Conservation (phyloP, 2,797 vertebrate genomes). For the Chiloscyllium punctatum region DNA sequence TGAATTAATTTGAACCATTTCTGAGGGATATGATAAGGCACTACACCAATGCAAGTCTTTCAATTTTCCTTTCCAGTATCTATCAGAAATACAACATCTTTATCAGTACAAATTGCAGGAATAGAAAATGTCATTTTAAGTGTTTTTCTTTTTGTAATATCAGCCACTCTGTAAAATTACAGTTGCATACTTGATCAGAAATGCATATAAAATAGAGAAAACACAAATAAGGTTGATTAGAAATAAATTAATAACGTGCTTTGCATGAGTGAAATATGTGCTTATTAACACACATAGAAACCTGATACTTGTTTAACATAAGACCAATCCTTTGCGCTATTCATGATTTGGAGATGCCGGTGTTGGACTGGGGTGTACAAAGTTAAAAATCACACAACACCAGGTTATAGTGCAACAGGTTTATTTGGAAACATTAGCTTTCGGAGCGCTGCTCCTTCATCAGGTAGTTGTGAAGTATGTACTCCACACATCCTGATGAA, state of each 20-base stretch:
- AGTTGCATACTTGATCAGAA: neutral
- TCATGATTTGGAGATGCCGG: neutral
- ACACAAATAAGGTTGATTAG: neutral
- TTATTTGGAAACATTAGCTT: too few species aligned
- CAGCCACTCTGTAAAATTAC: neutral
- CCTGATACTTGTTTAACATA: neutral
- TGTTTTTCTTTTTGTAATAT: neutral
- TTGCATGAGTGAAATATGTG: neutral
- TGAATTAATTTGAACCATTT: neutral
- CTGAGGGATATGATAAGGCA: constrained; percentile 1
- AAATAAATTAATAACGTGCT: neutral
- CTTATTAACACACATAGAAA: neutral
- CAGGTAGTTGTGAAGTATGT: too few species aligned
- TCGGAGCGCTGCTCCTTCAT: too few species aligned
- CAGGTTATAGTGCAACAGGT: too few species aligned
- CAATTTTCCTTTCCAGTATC: neutral
- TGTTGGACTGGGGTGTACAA: too few species aligned
- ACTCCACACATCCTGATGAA: too few species aligned
- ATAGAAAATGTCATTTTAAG: neutral
- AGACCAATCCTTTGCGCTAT: neutral
- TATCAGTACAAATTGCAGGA: neutral
- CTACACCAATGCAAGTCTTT: neutral
- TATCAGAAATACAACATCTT: neutral
- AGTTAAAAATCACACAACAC: too few species aligned
- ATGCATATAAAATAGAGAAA: neutral